These are phyloP conservation scores for Ormyrus rosae DNA, from an alignment of 2,888 invertebrate species.

Conservation along the genomic window DNA sequence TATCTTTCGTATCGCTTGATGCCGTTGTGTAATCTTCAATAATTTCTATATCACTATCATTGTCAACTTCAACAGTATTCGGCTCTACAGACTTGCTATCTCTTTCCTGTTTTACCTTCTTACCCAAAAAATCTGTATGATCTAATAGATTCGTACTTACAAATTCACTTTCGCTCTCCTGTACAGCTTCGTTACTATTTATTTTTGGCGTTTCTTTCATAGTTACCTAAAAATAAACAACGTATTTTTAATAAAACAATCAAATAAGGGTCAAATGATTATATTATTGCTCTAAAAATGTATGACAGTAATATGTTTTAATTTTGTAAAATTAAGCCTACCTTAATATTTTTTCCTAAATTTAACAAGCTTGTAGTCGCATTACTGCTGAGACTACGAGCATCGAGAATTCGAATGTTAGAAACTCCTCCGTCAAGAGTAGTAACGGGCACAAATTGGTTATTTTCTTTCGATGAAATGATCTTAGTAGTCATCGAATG, in stretches of 20 bases:
- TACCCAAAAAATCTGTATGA: conserved; percentile 62
- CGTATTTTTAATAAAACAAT: background rate
- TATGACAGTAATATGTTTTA: background rate
- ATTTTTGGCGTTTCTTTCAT: conserved; percentile 18
- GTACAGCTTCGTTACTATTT: background rate
- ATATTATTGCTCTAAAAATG: too few relatives aligned
- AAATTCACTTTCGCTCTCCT: conserved; percentile 63
- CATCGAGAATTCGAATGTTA: conserved; percentile 49
- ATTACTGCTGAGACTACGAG: conserved; percentile 40
- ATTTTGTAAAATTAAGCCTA: background rate
- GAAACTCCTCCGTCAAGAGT: conserved; percentile 46
- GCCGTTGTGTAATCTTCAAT: conserved; percentile 59
- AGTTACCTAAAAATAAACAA: conserved; percentile 35
- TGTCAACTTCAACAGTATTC: conserved; percentile 42
- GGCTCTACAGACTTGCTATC: background rate
- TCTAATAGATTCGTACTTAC: conserved; percentile 68
- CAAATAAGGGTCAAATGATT: background rate
- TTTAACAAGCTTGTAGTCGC: conserved; percentile 25
- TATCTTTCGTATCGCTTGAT: background rate
- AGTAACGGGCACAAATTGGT: conserved; percentile 22
- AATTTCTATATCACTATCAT: conserved; percentile 73
- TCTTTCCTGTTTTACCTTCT: background rate
- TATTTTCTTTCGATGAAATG: conserved; percentile 28
- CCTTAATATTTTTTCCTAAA: conserved; percentile 50
- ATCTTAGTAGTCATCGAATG: conserved; percentile 37